These are phyloP conservation scores for Strix aluco DNA, from an alignment of 2,113 vertebrate species.

Conservation along the genomic window DNA sequence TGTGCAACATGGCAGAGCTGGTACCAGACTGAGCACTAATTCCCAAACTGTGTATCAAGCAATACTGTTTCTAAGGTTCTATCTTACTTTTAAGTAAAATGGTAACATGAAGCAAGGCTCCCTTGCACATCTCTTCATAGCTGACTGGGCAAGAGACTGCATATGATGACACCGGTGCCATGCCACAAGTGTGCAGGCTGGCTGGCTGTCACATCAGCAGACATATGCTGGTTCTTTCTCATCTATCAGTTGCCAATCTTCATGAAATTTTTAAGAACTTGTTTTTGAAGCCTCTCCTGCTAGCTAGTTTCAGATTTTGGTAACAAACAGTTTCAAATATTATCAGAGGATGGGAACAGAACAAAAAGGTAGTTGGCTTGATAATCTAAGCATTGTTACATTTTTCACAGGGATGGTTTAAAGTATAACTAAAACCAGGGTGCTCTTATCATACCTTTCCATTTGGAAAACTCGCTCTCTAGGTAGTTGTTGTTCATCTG, in stretches of 20 bases:
- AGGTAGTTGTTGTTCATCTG: slow-evolving; percentile 74
- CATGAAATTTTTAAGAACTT: background rate
- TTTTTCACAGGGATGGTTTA: background rate
- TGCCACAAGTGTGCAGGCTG: rapidly evolving
- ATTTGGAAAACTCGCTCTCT: slow-evolving; percentile 70
- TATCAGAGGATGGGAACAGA: background rate
- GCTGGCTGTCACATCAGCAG: background rate
- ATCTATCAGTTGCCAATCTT: background rate
- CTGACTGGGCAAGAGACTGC: rapidly evolving
- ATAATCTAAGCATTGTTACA: background rate
- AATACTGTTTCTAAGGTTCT: background rate
- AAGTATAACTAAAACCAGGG: background rate
- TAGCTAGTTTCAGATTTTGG: background rate
- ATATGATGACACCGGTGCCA: background rate
- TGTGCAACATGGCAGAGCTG: background rate
- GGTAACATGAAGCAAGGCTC: background rate
- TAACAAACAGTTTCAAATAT: background rate
- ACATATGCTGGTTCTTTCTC: rapidly evolving
- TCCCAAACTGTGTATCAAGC: background rate
- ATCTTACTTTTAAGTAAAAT: background rate
- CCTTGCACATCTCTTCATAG: background rate
- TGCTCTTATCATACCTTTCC: slow-evolving; percentile 73
- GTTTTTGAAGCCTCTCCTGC: background rate
- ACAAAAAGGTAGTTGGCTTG: background rate
- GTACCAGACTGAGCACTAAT: background rate